phyloP scores from a whole-genome alignment of 2,797 vertebrate species.

The Choloepus didactylus region DNA sequence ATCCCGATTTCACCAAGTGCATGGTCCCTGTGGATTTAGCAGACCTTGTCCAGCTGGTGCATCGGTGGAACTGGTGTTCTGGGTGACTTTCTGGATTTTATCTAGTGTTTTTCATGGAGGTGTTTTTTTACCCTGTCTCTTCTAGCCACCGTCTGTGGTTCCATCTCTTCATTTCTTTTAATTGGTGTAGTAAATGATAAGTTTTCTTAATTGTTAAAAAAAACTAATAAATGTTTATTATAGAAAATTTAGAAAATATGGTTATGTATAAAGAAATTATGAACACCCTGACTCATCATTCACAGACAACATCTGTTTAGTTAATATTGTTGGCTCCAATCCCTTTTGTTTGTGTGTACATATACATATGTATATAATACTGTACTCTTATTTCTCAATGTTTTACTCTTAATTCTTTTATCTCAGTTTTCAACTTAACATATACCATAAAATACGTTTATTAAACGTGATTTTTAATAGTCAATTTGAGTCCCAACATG shows the following conservation, averaged over 20 bases:
- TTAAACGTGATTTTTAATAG: not conserved
- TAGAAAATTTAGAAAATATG: not conserved
- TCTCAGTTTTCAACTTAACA: not conserved
- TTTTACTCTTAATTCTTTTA: conserved; percentile 14
- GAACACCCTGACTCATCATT: conserved; percentile 7
- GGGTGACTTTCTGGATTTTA: no score
- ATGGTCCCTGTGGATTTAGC: no score
- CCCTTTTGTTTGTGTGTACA: not conserved
- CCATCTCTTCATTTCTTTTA: not conserved
- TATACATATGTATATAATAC: not conserved
- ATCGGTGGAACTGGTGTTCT: no score
- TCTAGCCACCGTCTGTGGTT: no score
- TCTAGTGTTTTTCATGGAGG: no score
- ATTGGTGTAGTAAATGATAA: not conserved
- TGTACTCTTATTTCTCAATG: not conserved
- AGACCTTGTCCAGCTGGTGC: no score
- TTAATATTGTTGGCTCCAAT: not conserved
- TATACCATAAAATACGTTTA: conserved; percentile 1
- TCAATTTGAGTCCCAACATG: no score
- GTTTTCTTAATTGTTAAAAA: conserved; percentile 24
- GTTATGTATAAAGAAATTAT: conserved; percentile 36
- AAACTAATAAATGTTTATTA: not conserved
- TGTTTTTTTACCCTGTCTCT: no score
- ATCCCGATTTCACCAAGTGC: no score
- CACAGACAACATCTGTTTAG: not conserved